Percentiles rank a stretch among this genome's conserved stretches.
Evolutionary conservation across 53 echinoderm and acorn worm species (phyloP).

Genomic region (Henricia sp.): DNA sequence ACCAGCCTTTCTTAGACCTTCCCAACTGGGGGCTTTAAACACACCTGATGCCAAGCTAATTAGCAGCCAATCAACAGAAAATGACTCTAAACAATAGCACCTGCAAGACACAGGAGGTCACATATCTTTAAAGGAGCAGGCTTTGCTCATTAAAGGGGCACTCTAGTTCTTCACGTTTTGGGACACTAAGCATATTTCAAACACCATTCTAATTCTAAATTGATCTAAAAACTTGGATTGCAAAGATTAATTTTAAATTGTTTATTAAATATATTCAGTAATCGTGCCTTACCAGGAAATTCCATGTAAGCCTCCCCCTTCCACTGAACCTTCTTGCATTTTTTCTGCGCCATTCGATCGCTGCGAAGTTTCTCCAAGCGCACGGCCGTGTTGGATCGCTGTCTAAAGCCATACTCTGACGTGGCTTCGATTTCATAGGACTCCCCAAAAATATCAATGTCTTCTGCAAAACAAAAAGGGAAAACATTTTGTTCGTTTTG

Average conservation of each 20-base stretch:
- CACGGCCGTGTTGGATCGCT: slow-evolving; percentile 91
- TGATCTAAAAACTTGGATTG: too few relatives aligned
- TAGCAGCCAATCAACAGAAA: slow-evolving; percentile 51
- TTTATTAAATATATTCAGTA: too few relatives aligned
- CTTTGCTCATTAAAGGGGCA: slow-evolving; percentile 1
- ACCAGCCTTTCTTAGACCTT: too few relatives aligned
- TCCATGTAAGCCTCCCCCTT: slow-evolving; percentile 78
- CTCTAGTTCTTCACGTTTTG: too few relatives aligned
- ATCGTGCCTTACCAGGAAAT: slow-evolving; percentile 79
- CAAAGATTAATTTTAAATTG: too few relatives aligned
- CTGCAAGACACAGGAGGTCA: slow-evolving; percentile 13
- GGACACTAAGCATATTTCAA: too few relatives aligned
- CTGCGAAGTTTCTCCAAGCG: slow-evolving; percentile 92
- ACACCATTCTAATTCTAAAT: too few relatives aligned
- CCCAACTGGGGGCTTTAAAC: too few relatives aligned
- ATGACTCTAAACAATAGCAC: slow-evolving; percentile 42
- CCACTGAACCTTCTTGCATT: slow-evolving; percentile 91
- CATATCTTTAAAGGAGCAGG: too few relatives aligned
- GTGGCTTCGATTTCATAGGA: slow-evolving; percentile 97
- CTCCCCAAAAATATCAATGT: slow-evolving; percentile 86
- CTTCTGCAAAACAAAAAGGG: slow-evolving; percentile 52
- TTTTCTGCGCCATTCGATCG: slow-evolving; percentile 88
- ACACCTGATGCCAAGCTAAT: slow-evolving; percentile 39
- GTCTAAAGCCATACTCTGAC: slow-evolving; percentile 93
- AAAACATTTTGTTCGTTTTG: not conserved